Evolutionary conservation across 2,797 vertebrate genomes (phyloP), one percentile per base, ranked within the genome.

Genomic region (Myotis myotis): DNA sequence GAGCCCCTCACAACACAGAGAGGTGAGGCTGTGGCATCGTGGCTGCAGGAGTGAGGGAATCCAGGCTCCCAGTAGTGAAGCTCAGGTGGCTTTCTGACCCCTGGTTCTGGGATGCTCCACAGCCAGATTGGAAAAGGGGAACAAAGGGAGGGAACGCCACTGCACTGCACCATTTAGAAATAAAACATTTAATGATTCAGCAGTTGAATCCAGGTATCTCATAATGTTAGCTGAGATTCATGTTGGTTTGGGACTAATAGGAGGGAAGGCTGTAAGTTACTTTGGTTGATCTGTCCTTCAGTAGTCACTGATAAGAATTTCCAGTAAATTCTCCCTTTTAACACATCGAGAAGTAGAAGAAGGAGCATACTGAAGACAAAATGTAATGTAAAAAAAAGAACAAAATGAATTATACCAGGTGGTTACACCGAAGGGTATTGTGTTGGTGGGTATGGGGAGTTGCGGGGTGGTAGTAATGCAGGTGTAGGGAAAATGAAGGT

Each of bases 361-460:
- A 92, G 66, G 17, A 33, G 75, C 74, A 76, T 66, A 44, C n/a
- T 81, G 38, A 87, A 81, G 66, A 94, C 25, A 82, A 93, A 86
- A 83, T 57, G 15, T 30, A 85, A 64, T 33, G 25, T 89, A 33
- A 78, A 80, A 30, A 85, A 85, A 66, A 25, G 19, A 95, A 86
- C 28, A 41, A 80, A 91, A 91, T 20, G 11, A 68, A 38, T 23
- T 23, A 22, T 22, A 60, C 30, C 28, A 6, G 38, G 33, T 60
- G 87, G 15, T 76, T 82, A 55, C 75, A 9, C 68, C 16, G 17
- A 60, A 95, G 51, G 64, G 7, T 25, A 8, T 0, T 60, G 53
- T n/a, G 41, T 38, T 10, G 5, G 41, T 8, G 51, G 23, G 66
- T 57, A 25, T 25, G 49, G 4, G 20, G 12, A 44, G 1, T 17